Conservation (phyloP, 2,888 invertebrate species). For the Balanococcus diminutus region DNA sequence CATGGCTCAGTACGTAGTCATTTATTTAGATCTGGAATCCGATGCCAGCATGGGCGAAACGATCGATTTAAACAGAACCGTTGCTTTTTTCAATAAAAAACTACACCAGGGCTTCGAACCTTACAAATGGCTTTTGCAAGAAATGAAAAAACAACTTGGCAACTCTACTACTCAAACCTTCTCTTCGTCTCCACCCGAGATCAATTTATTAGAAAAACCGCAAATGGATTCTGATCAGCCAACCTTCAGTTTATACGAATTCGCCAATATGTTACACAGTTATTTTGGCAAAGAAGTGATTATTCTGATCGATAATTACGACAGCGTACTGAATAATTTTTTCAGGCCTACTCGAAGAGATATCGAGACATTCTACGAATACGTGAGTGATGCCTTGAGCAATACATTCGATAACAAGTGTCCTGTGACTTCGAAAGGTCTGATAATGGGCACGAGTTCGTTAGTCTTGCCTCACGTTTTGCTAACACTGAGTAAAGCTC, state of each 20-base stretch:
- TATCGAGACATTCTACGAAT: background rate
- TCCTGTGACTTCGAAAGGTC: background rate
- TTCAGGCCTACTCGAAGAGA: background rate
- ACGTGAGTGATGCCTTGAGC: background rate
- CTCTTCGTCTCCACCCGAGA: too few species aligned
- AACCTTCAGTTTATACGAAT: background rate
- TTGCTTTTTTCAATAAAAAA: background rate
- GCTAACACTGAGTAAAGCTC: background rate
- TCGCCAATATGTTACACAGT: background rate
- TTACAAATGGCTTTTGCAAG: background rate
- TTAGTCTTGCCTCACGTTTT: background rate
- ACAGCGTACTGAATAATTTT: background rate
- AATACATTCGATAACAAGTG: background rate
- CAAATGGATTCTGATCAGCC: background rate
- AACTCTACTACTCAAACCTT: too few species aligned
- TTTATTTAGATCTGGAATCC: background rate
- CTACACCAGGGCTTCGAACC: background rate
- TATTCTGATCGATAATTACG: background rate
- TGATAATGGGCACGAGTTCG: background rate
- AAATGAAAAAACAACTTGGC: too few species aligned
- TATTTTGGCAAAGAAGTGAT: background rate
- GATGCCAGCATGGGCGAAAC: background rate
- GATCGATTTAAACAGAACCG: background rate
- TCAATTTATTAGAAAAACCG: background rate
- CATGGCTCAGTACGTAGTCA: background rate